Conservation (phyloP, 2,888 invertebrate species). For the Boloria euphrosyne region DNA sequence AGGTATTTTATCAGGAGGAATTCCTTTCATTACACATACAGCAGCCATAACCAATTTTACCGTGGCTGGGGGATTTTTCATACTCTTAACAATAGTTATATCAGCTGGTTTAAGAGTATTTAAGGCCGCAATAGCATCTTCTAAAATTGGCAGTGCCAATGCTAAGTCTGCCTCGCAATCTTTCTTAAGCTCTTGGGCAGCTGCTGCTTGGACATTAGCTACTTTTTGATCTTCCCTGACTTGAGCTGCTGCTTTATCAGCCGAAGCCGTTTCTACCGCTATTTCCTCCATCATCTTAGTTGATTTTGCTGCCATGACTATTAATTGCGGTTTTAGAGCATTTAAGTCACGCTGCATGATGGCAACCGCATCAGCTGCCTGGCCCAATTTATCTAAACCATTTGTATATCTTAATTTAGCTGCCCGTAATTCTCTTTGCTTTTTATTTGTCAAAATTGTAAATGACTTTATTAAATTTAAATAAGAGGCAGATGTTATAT, state of each 20-base stretch:
- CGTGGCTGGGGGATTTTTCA: slow-evolving; percentile 93
- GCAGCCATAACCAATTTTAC: slow-evolving; percentile 94
- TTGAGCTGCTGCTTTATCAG: slow-evolving; percentile 89
- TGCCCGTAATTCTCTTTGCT: slow-evolving; percentile 87
- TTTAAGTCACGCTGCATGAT: slow-evolving; percentile 90
- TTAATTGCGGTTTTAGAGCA: slow-evolving; percentile 88
- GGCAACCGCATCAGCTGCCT: slow-evolving; percentile 88
- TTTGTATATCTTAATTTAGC: slow-evolving; percentile 89
- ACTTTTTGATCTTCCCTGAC: slow-evolving; percentile 94
- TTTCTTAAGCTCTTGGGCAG: slow-evolving; percentile 90
- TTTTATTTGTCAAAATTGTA: slow-evolving; percentile 85
- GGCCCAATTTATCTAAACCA: slow-evolving; percentile 89
- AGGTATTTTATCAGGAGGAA: slow-evolving; percentile 88
- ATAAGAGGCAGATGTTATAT: slow-evolving; percentile 93
- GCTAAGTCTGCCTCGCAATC: slow-evolving; percentile 97
- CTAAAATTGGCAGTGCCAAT: slow-evolving; percentile 91
- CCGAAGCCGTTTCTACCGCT: slow-evolving; percentile 87
- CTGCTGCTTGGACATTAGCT: slow-evolving; percentile 93
- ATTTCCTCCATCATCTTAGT: slow-evolving; percentile 89
- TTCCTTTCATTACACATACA: slow-evolving; percentile 93
- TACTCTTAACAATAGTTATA: slow-evolving; percentile 92
- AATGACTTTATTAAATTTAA: slow-evolving; percentile 91
- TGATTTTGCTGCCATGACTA: slow-evolving; percentile 87
- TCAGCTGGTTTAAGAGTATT: slow-evolving; percentile 93
- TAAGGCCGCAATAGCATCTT: slow-evolving; percentile 88